Percentiles rank a stretch among this genome's conserved stretches.
Evolutionary conservation across 2,888 invertebrate species (phyloP).

Genomic region (Choreutis nemorana): DNA sequence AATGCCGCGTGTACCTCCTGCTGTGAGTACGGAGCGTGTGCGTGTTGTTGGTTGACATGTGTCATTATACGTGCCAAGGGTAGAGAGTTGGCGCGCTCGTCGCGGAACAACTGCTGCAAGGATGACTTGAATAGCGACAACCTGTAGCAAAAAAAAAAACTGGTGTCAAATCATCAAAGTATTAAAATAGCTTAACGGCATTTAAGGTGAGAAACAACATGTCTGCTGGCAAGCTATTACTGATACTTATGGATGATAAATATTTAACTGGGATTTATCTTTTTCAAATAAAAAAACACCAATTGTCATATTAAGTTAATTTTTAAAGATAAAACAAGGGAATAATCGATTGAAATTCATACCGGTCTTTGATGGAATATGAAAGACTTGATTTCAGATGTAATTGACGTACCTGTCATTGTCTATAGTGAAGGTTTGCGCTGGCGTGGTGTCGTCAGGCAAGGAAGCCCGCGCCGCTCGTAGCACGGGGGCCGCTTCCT

Average conservation of each 20-base stretch:
- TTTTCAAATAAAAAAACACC: too few species aligned
- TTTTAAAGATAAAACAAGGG: too few species aligned
- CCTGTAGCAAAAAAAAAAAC: constrained; percentile 27
- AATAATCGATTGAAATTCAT: too few species aligned
- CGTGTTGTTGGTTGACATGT: constrained; percentile 70
- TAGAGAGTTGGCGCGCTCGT: constrained; percentile 79
- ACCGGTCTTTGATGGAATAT: too few species aligned
- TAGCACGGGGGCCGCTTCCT: constrained; percentile 43
- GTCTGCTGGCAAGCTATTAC: too few species aligned
- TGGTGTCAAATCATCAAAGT: too few species aligned
- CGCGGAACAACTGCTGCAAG: constrained; percentile 78
- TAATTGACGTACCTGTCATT: background rate
- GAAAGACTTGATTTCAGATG: too few species aligned
- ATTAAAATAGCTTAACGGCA: too few species aligned
- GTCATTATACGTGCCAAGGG: constrained; percentile 70
- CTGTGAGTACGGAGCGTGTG: constrained; percentile 65
- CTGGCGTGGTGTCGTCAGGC: constrained; percentile 21
- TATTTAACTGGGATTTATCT: too few species aligned
- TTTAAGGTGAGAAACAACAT: too few species aligned
- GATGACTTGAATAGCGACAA: constrained; percentile 76
- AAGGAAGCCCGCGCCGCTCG: constrained; percentile 30
- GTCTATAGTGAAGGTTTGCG: constrained; percentile 7
- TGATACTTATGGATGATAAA: too few species aligned
- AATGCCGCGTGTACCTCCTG: constrained; percentile 83
- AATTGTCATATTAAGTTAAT: too few species aligned